These are phyloP conservation scores for Trichechus manatus DNA, from an alignment of 2,113 vertebrate genomes.

Conservation along the genomic window DNA sequence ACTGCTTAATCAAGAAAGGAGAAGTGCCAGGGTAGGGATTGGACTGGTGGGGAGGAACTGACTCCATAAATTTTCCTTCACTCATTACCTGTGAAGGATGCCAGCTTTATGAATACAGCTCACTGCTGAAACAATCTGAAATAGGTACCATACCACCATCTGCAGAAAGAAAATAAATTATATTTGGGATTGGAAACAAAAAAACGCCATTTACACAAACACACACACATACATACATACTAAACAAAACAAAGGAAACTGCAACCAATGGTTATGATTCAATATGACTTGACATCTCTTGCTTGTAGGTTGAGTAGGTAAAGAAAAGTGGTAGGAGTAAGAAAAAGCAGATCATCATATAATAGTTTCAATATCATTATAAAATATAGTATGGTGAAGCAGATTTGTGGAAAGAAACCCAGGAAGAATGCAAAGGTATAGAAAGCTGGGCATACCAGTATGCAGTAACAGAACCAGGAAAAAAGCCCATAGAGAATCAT, in stretches of 20 bases:
- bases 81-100: conserved; percentile 95
- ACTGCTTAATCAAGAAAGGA: conserved; percentile 48
- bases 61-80: background rate
- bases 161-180: conserved; percentile 82
- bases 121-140: conserved; percentile 97
- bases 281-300: conserved; percentile 62
- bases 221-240: background rate
- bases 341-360: conserved; percentile 60
- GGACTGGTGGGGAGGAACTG: background rate
- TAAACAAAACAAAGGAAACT: conserved; percentile 55
- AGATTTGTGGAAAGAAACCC: conserved; percentile 67
- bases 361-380: conserved; percentile 51
- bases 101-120: conserved; percentile 98
- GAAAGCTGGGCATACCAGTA: conserved; percentile 73
- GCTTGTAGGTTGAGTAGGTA: conserved; percentile 63
- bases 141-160: conserved; percentile 99
- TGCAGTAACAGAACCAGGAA: conserved; percentile 72
- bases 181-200: conserved; percentile 58
- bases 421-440: conserved; percentile 68
- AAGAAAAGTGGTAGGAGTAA: conserved; percentile 58
- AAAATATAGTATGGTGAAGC: conserved; percentile 63
- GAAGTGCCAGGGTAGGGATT: background rate
- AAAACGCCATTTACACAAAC: conserved; percentile 58
- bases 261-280: conserved; percentile 69
- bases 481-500: conserved; percentile 77